Percentiles rank a stretch among this genome's conserved stretches.
These are phyloP conservation scores for Sandelia bainsii DNA, from an alignment of 2,797 vertebrate genomes.

Conservation along the genomic window DNA sequence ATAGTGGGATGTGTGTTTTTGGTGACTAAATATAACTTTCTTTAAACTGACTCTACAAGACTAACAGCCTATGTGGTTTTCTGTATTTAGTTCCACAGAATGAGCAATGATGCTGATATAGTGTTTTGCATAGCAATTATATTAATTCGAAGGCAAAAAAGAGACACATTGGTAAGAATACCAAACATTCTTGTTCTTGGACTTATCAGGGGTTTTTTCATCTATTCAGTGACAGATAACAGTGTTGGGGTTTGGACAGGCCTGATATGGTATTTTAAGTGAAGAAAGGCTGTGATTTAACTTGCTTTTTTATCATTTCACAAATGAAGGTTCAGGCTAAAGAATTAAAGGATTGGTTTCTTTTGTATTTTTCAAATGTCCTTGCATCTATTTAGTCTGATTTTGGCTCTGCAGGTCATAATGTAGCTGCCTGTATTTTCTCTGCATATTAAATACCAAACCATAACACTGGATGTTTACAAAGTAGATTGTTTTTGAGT, in stretches of 20 bases:
- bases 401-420: too few relatives aligned
- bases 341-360: constrained; percentile 6
- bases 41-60: too few relatives aligned
- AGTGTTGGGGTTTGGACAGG: constrained; percentile 2
- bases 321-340: neutral
- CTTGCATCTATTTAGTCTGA: neutral
- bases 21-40: too few relatives aligned
- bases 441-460: neutral
- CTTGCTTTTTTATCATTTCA: neutral
- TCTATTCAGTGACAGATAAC: constrained; percentile 3
- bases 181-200: neutral
- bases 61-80: too few relatives aligned
- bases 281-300: neutral
- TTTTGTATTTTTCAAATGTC: constrained; percentile 6
- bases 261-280: neutral
- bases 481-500: too few relatives aligned
- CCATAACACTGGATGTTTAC: neutral
- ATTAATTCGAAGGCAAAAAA: neutral
- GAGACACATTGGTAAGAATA: neutral
- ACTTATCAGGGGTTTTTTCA: neutral
- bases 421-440: neutral
- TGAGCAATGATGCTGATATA: neutral
- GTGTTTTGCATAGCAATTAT: neutral
- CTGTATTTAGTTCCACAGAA: neutral
- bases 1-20: too few relatives aligned